phyloP scores from a whole-genome alignment of 2,113 vertebrate species.

The Carassius carassius region DNA sequence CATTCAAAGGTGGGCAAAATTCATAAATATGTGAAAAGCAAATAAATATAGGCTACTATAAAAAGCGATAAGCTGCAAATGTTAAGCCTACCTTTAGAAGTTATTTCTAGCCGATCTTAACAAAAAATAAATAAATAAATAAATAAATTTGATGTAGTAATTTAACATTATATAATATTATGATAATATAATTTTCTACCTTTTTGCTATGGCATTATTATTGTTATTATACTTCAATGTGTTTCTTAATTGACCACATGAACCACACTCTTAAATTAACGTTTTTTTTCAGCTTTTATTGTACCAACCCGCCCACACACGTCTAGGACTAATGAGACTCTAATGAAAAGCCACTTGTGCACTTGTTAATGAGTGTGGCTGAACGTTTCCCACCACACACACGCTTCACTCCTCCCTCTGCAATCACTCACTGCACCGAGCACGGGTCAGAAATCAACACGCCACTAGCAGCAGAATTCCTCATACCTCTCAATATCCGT shows the following conservation, averaged over 20 bases:
- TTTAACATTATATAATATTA: no score
- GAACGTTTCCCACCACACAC: not conserved
- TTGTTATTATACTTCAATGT: not conserved
- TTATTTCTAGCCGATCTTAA: not conserved
- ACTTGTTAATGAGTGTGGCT: slow-evolving; percentile 51
- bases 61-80: not conserved
- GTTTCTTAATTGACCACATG: not conserved
- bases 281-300: not conserved
- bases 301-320: slow-evolving; percentile 22
- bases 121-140: no score
- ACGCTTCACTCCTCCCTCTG: slow-evolving; percentile 19
- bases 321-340: slow-evolving; percentile 7
- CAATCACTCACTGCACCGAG: slow-evolving; percentile 69
- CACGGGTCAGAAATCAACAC: slow-evolving; percentile 53
- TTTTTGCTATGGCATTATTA: no score
- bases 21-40: not conserved
- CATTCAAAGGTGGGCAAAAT: not conserved
- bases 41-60: not conserved
- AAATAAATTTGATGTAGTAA: no score
- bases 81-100: not conserved
- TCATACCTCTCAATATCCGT: slow-evolving; percentile 99
- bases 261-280: not conserved
- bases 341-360: slow-evolving; percentile 46
- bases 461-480: slow-evolving; percentile 68
- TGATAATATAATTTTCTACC: no score